Percentiles rank a stretch among this genome's conserved stretches.
These are phyloP conservation scores for Sylvietta virens DNA, from an alignment of 2,113 vertebrate species.

Conservation along the genomic window DNA sequence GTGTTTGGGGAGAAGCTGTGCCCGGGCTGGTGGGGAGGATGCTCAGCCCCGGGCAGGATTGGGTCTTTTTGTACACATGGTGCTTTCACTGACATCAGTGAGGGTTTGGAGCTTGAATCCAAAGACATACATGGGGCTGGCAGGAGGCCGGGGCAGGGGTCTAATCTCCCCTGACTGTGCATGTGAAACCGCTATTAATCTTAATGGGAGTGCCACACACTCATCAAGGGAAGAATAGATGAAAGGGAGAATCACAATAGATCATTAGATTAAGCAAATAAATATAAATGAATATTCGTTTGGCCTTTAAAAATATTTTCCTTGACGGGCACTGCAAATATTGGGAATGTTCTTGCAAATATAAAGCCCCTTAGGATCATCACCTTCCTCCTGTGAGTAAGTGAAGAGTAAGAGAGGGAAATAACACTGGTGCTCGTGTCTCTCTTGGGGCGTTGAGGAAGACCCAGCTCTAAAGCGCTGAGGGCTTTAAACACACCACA, in stretches of 20 bases:
- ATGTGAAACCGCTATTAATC: conserved; percentile 67
- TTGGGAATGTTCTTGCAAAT: conserved; percentile 57
- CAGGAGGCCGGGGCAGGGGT: conserved; percentile 66
- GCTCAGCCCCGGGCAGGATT: conserved; percentile 42
- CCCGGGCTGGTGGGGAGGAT: neutral
- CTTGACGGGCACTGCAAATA: conserved; percentile 53
- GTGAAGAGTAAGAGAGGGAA: conserved; percentile 25
- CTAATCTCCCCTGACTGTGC: conserved; percentile 67
- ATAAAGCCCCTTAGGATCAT: neutral
- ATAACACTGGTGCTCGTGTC: neutral
- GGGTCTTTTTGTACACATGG: conserved; percentile 60
- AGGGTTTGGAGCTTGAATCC: conserved; percentile 60
- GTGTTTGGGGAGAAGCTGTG: conserved; percentile 14
- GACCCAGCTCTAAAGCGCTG: neutral
- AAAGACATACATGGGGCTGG: conserved; percentile 65
- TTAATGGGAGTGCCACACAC: conserved; percentile 64
- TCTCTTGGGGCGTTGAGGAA: neutral
- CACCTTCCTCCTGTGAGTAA: conserved; percentile 57
- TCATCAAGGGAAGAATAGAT: conserved; percentile 65
- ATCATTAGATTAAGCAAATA: conserved; percentile 74
- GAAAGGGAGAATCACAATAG: conserved; percentile 69
- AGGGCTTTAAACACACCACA: conserved; percentile 2
- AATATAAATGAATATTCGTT: conserved; percentile 70
- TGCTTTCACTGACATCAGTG: conserved; percentile 54
- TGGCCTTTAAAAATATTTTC: conserved; percentile 77